These are phyloP conservation scores for Chionis minor DNA, from an alignment of 2,113 vertebrate genomes.

Conservation along the genomic window DNA sequence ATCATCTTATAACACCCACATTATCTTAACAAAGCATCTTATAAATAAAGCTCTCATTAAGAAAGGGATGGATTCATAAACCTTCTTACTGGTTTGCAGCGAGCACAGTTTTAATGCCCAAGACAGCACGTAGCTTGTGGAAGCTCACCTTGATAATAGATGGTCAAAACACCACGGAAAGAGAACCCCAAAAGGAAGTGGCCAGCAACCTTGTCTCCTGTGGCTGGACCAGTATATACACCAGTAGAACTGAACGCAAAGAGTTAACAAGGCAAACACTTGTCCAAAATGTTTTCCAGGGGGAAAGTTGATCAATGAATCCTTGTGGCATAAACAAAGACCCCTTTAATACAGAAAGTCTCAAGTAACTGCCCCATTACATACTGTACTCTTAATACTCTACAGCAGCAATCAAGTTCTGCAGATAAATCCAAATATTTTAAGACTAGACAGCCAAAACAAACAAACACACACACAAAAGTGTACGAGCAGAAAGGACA, in stretches of 20 bases:
- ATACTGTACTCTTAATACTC: background rate
- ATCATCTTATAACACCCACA: background rate
- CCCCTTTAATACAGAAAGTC: conserved; percentile 1
- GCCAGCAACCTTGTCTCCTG: background rate
- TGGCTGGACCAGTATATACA: background rate
- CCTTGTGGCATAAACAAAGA: conserved; percentile 48
- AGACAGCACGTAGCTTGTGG: rapidly evolving
- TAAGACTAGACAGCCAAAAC: background rate
- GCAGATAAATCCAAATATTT: background rate
- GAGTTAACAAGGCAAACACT: background rate
- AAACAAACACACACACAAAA: background rate
- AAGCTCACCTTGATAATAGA: background rate
- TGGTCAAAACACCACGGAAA: background rate
- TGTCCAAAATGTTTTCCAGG: background rate
- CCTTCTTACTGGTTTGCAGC: background rate
- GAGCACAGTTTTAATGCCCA: background rate
- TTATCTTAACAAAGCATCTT: background rate
- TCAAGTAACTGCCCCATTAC: background rate
- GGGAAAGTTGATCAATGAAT: background rate
- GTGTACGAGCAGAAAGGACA: background rate
- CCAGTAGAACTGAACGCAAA: background rate
- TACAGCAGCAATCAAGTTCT: background rate
- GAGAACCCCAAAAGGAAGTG: background rate
- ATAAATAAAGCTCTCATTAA: background rate
- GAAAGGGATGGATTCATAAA: background rate